Base-by-base conservation (phyloP, 2,113 vertebrate species). In the Cinclus cinclus region DNA sequence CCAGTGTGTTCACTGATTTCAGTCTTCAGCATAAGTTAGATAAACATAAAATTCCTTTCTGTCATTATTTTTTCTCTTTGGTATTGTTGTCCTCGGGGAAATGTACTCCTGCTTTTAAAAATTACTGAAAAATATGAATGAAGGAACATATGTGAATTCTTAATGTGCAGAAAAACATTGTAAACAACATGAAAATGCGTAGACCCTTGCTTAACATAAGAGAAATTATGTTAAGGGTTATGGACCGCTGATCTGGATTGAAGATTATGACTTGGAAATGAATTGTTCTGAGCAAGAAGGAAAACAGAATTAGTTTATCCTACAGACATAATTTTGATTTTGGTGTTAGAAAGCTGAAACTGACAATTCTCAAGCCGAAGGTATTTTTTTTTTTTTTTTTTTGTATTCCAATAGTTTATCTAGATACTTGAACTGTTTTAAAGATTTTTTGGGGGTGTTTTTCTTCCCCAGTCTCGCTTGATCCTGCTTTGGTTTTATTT, bases 401-500 rank as follows among this genome's bases (percentile, higher is more conserved):
- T 65, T 69, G 8, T 41, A 30, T 74, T 16, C 0, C 4, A 49
- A 2, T 73, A 31, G n/a, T 86, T 22, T 8, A 13, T 46, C 7
- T 10, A 11, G 1, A 3, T 18, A 80, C 68, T 46, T 70, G 0
- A 37, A 52, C 28, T 23, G 5, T 7, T 59, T 59, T 12, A 5
- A 17, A 21, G 6, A 15, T 8, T 22, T 47, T 47, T 41, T 8
- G 4, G 17, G 13, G 3, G 7, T 39, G 3, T n/a, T 37, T 71
- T 67, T 37, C 2, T 64, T 41, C 39, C 11, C 3, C 0, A n/a
- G 0, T 50, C 1, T 64, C 42, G 2, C 11, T 63, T 59, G 4
- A 5, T 41, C 9, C 7, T 27, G 0, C 70, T 63, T 37, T 31
- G 18, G 6, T 30, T 55, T 69, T 55, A 16, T 4, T 6, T 39